A percentile compares a stretch with the other conserved stretches of the same genome.
These are phyloP conservation scores for Tipula lateralis DNA, from an alignment of 2,888 invertebrate species.

Conservation along the genomic window DNA sequence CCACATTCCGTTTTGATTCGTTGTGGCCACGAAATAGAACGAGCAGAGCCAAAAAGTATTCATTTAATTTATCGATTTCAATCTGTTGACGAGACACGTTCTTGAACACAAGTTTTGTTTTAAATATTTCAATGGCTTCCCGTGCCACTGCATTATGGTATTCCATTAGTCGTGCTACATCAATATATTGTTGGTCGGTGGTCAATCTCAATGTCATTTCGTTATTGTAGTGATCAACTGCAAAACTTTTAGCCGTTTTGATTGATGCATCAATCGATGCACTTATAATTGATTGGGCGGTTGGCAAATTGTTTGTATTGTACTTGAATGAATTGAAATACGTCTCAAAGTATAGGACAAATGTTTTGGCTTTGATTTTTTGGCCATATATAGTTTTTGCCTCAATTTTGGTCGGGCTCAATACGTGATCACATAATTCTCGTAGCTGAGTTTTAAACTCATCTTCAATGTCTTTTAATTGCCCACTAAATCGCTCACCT, in stretches of 20 bases:
- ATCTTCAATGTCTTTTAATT: constrained; percentile 29
- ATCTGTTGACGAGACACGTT: not conserved
- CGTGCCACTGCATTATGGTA: not conserved
- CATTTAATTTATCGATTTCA: not conserved
- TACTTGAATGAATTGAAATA: not conserved
- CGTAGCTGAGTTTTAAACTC: constrained; percentile 28
- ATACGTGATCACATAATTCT: not conserved
- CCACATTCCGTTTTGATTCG: constrained; percentile 26
- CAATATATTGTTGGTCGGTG: not conserved
- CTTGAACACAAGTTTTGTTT: not conserved
- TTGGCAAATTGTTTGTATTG: not conserved
- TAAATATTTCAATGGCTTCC: not conserved
- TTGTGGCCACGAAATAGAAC: not conserved
- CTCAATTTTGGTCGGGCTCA: not conserved
- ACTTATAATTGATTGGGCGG: not conserved
- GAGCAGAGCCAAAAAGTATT: not conserved
- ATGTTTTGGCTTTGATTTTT: constrained; percentile 15
- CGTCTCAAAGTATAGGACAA: not conserved
- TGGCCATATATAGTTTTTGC: not conserved
- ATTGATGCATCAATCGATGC: not conserved
- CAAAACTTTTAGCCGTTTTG: not conserved
- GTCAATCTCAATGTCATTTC: not conserved
- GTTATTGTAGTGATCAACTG: not conserved
- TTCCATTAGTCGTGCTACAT: not conserved
- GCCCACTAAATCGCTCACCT: constrained; percentile 28